Conservation (phyloP, 2,888 invertebrate species). For the Melangyna quadrimaculata region DNA sequence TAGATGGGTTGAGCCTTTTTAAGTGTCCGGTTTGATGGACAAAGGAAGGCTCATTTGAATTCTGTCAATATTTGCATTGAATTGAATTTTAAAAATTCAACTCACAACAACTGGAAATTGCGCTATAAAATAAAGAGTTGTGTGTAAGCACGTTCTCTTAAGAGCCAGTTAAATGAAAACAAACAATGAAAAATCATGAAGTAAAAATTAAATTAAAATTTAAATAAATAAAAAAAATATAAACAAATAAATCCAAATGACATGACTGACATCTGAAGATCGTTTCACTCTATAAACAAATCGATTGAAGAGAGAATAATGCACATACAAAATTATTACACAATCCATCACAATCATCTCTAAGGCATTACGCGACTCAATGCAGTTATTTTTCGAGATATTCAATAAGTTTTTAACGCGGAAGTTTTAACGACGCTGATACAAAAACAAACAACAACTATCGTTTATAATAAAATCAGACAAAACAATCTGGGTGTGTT, state of each 20-base stretch:
- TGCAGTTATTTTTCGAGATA: conserved; percentile 6
- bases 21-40: not conserved
- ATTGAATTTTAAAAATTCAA: conserved; percentile 50
- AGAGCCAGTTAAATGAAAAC: conserved; percentile 23
- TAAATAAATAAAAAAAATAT: not conserved
- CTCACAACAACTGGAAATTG: conserved; percentile 36
- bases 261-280: conserved; percentile 51
- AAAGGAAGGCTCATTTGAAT: conserved; percentile 51
- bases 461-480: not conserved
- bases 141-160: not conserved
- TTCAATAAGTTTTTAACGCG: conserved; percentile 14
- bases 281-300: conserved; percentile 20
- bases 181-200: conserved; percentile 18
- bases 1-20: not conserved
- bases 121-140: not conserved
- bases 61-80: conserved; percentile 62
- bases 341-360: not conserved
- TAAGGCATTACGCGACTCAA: not conserved
- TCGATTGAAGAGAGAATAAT: conserved; percentile 11
- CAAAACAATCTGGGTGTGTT: conserved; percentile 24
- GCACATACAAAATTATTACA: conserved; percentile 22
- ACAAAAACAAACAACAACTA: not conserved
- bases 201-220: not conserved
- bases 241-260: not conserved
- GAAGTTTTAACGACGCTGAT: conserved; percentile 15